Conservation (phyloP, 2,797 vertebrate genomes). For the Echiichthys vipera region DNA sequence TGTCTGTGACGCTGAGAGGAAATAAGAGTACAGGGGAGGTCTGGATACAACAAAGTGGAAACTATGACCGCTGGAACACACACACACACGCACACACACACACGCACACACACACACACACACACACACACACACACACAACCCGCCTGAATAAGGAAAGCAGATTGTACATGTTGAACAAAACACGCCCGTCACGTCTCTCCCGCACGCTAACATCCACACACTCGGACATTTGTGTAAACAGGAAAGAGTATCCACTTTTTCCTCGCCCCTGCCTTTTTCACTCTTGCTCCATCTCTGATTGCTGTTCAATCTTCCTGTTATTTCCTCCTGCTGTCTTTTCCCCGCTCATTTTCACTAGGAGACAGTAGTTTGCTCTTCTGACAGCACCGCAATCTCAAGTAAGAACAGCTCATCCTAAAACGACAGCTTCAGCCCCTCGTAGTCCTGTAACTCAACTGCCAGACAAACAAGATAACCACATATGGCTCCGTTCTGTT, state of each 20-base stretch:
- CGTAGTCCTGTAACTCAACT: background rate
- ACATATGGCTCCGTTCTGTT: background rate
- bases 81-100: constrained; percentile 3
- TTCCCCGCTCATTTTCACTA: constrained; percentile 2
- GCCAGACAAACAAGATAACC: constrained; percentile 1
- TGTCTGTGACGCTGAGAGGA: constrained; percentile 32
- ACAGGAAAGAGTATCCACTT: constrained; percentile 53
- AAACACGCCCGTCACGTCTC: constrained; percentile 34
- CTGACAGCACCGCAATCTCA: background rate
- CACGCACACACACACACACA: constrained; percentile 2
- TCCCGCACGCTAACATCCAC: constrained; percentile 17
- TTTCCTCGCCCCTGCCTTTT: constrained; percentile 5
- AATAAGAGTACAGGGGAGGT: constrained; percentile 12
- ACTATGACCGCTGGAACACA: constrained; percentile 36
- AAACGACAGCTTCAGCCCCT: background rate
- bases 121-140: background rate
- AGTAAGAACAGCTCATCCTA: constrained; percentile 30
- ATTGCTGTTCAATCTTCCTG: constrained; percentile 9
- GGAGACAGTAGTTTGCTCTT: constrained; percentile 3
- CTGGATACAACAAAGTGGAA: constrained; percentile 30
- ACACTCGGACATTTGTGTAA: constrained; percentile 13
- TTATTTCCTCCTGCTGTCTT: constrained; percentile 42
- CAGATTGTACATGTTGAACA: constrained; percentile 34
- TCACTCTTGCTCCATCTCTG: background rate
- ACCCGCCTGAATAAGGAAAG: constrained; percentile 27